A percentile compares a stretch with the other conserved stretches of the same genome.
Evolutionary conservation across 2,113 vertebrate species (phyloP).

Genomic region (Hydrolagus affinis): DNA sequence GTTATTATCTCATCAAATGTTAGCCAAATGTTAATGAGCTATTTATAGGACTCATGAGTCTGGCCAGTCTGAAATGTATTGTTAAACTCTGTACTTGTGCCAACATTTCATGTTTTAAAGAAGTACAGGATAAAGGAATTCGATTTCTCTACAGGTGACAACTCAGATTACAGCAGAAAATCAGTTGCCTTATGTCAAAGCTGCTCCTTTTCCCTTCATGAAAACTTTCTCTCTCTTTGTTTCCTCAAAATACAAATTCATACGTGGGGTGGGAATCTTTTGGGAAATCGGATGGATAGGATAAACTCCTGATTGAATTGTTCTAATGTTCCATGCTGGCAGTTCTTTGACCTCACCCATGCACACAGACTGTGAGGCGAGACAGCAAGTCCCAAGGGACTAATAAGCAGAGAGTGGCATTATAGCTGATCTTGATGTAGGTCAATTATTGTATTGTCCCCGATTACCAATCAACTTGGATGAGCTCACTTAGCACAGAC

Average conservation of each 20-base stretch:
- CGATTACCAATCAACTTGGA: too few relatives aligned
- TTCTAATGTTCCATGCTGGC: too few relatives aligned
- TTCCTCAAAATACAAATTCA: neutral
- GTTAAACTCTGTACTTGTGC: neutral
- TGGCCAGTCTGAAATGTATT: conserved; percentile 19
- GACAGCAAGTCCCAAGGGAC: too few relatives aligned
- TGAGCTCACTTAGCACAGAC: too few relatives aligned
- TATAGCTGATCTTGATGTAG: too few relatives aligned
- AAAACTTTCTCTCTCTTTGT: neutral
- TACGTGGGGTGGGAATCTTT: neutral
- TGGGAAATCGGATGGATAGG: too few relatives aligned
- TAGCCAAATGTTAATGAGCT: conserved; percentile 36
- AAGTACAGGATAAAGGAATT: neutral
- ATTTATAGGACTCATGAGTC: conserved; percentile 23
- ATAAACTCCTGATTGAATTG: too few relatives aligned
- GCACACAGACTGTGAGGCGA: too few relatives aligned
- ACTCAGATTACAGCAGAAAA: neutral
- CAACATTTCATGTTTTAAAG: neutral
- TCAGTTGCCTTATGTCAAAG: neutral
- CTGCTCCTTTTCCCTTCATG: neutral
- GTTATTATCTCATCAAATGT: conserved; percentile 45
- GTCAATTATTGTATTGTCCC: too few relatives aligned
- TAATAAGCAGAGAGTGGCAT: too few relatives aligned
- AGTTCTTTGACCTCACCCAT: too few relatives aligned
- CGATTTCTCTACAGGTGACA: neutral